phyloP scores from a whole-genome alignment of 2,797 vertebrate species.

The Spinibarbus caldwelli region DNA sequence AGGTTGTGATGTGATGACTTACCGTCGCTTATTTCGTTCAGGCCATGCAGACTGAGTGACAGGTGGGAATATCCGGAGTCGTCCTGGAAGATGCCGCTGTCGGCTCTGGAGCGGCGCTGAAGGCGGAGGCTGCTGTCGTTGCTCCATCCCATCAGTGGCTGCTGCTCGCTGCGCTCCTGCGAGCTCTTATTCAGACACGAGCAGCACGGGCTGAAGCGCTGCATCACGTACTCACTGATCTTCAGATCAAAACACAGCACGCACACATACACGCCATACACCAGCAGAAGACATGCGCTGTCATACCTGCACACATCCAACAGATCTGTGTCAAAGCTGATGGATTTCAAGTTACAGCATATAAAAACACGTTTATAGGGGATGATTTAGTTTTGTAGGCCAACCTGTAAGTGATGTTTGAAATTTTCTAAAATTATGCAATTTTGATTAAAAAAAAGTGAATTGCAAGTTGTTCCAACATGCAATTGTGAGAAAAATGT shows the following conservation, averaged over 20 bases:
- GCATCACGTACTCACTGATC: conserved; percentile 88
- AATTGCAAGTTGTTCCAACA: neutral
- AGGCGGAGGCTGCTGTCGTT: conserved; percentile 77
- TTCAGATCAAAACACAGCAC: conserved; percentile 91
- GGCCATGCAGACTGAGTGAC: conserved; percentile 87
- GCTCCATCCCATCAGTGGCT: conserved; percentile 84
- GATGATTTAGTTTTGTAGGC: neutral
- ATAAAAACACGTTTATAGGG: too few relatives aligned
- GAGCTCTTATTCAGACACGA: conserved; percentile 76
- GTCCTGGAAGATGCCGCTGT: conserved; percentile 94
- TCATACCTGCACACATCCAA: conserved; percentile 84
- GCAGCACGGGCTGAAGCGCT: conserved; percentile 89
- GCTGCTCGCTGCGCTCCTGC: conserved; percentile 77
- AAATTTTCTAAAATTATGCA: neutral
- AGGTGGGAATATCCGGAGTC: conserved; percentile 90
- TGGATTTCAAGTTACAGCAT: too few relatives aligned
- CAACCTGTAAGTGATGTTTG: neutral
- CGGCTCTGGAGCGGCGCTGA: conserved; percentile 82
- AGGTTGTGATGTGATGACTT: conserved; percentile 11
- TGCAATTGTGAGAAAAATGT: too few relatives aligned
- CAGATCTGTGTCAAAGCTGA: neutral
- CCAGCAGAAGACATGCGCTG: conserved; percentile 84
- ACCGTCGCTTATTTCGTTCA: conserved; percentile 86
- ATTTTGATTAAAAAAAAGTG: neutral
- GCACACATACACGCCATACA: conserved; percentile 89